Conservation (phyloP, 2,113 vertebrate genomes). For the Xenopus laevis region DNA sequence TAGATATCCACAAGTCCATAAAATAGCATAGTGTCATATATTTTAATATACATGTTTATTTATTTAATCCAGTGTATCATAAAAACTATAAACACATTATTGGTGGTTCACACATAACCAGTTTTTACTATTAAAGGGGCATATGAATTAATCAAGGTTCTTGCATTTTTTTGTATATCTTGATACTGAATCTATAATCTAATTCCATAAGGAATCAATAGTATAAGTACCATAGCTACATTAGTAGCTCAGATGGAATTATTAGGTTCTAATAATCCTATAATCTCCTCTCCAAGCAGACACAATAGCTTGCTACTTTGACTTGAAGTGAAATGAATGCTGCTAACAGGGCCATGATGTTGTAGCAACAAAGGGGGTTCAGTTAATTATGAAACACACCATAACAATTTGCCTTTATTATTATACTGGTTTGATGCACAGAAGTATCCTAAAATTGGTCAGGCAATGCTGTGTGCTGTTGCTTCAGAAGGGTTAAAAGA, state of each 20-base stretch:
- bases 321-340: slow-evolving; percentile 21
- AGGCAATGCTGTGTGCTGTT: too few relatives aligned
- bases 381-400: neutral
- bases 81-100: too few relatives aligned
- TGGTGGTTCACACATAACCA: too few relatives aligned
- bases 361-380: slow-evolving; percentile 14
- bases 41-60: neutral
- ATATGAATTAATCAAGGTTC: too few relatives aligned
- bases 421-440: neutral
- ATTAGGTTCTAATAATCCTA: slow-evolving; percentile 28
- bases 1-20: too few relatives aligned
- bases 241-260: slow-evolving; percentile 17
- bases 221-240: slow-evolving; percentile 6
- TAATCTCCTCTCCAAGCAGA: slow-evolving; percentile 21
- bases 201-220: slow-evolving; percentile 24
- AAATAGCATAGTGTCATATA: too few relatives aligned
- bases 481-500: too few relatives aligned
- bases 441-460: too few relatives aligned
- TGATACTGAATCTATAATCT: slow-evolving; percentile 12
- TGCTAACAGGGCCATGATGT: slow-evolving; percentile 34
- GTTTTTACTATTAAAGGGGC: too few relatives aligned
- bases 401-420: neutral
- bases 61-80: neutral
- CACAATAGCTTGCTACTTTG: slow-evolving; percentile 24
- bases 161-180: neutral